A percentile compares a stretch with the other conserved stretches of the same genome.
phyloP scores from a whole-genome alignment of 2,113 vertebrate genomes.

The Oceanodroma tethys region DNA sequence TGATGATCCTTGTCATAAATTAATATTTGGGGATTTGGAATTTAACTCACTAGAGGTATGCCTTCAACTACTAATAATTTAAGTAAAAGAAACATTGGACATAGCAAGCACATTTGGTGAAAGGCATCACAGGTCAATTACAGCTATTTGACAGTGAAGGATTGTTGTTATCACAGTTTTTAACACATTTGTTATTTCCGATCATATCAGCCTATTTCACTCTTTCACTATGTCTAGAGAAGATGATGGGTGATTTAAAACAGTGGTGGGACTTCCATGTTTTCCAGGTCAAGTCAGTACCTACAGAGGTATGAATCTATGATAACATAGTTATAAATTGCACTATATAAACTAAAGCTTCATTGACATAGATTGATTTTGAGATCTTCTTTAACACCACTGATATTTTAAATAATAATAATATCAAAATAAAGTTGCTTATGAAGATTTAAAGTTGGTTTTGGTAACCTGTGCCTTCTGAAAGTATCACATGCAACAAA shows the following conservation, averaged over 20 bases:
- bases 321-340: neutral
- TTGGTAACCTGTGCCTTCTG: neutral
- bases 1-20: conserved; percentile 55
- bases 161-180: neutral
- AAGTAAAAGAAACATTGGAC: neutral
- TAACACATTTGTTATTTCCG: neutral
- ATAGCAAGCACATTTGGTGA: neutral
- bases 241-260: neutral
- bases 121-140: neutral
- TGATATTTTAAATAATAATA: neutral
- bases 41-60: neutral
- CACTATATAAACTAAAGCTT: neutral
- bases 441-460: neutral
- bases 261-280: neutral
- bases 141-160: neutral
- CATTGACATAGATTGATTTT: neutral
- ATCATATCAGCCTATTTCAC: neutral
- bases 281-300: neutral
- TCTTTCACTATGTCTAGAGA: neutral
- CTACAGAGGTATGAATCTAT: neutral
- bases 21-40: conserved; percentile 44
- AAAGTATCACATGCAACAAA: neutral
- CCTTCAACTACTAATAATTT: neutral
- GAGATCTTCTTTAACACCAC: neutral
- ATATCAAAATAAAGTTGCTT: neutral